These are phyloP conservation scores for Drosophila pallidifrons DNA, from an alignment of 1,140 invertebrate genomes.

Conservation along the genomic window DNA sequence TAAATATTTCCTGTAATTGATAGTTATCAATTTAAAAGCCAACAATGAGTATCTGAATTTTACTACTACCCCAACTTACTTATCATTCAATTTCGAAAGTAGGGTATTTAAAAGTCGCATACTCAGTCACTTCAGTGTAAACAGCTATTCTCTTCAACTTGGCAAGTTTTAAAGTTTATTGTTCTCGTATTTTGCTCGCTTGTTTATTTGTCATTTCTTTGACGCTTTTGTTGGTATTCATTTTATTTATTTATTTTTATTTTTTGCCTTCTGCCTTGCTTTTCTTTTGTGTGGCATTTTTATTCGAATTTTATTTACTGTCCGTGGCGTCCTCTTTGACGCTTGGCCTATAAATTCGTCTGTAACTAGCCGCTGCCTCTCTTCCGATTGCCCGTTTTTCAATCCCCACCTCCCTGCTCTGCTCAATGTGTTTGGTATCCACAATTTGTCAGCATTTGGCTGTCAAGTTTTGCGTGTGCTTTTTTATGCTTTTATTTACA, in stretches of 20 bases:
- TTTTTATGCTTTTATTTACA: slow-evolving; percentile 31
- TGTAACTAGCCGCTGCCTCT: slow-evolving; percentile 53
- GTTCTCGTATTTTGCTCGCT: slow-evolving; percentile 54
- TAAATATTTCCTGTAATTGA: no score
- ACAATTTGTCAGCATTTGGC: slow-evolving; percentile 61
- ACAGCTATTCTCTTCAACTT: slow-evolving; percentile 41
- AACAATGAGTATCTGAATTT: not conserved
- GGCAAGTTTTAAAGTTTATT: slow-evolving; percentile 58
- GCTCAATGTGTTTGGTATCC: not conserved
- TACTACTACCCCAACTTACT: no score
- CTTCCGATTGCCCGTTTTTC: not conserved
- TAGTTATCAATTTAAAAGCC: no score
- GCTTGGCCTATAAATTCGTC: slow-evolving; percentile 68
- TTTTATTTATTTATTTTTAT: slow-evolving; percentile 4
- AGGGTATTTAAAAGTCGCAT: slow-evolving; percentile 33
- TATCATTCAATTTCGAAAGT: not conserved
- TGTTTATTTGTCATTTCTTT: slow-evolving; percentile 79
- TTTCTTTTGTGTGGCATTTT: slow-evolving; percentile 73
- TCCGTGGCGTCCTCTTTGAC: slow-evolving; percentile 23
- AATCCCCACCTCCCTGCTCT: not conserved
- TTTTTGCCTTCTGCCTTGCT: slow-evolving; percentile 16
- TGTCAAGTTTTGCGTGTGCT: slow-evolving; percentile 37
- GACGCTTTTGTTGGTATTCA: slow-evolving; percentile 71
- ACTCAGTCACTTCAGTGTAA: not conserved
- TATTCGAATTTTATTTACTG: slow-evolving; percentile 81